Evolutionary conservation across 1,140 invertebrate genomes (phyloP), one percentile per base, ranked within the genome.

Genomic region (Bombus terrestris): DNA sequence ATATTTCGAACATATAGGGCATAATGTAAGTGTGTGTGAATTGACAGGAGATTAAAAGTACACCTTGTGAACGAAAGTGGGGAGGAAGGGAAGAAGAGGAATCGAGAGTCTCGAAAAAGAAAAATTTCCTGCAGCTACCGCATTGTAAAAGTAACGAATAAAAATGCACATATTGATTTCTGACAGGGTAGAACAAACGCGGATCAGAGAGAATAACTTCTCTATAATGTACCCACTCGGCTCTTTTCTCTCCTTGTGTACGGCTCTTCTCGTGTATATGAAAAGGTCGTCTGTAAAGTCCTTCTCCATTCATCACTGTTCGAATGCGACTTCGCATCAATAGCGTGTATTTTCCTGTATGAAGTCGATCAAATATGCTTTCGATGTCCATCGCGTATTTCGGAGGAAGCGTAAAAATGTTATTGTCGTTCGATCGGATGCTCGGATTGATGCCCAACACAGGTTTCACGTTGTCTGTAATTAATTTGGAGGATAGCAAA

Each of bases 391-490:
- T 83, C 2, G 96, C 96, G 89, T 96, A 96, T 94, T 97, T 96
- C 87, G 97, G 97, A 72, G 98, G 97, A 75, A 99, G 94, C 94
- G 98, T 99, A 1, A 99, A 96, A 92, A 98, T 96, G 1, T 98
- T 98, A 92, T 98, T 98, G 0, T 98, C 98, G 87, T 97, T 96
- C 85, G 96, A 96, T 53, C 47, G 47, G 6, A 98, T 98, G 93
- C 99, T 98, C 43, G 98, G 99, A 95, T 99, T 99, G 90, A 99
- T 97, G 1, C 98, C 99, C 91, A 99, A 97, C 25, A 99, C 97
- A 41, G 98, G 98, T 92, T 97, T 99, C 77, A 96, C 96, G 88
- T 96, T 95, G 91, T 96, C 94, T 76, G 92, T 94, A 53, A 99
- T 97, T 94, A 97, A 96, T 88, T 97, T 98, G 15, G 99, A 98